Percentiles rank a stretch among this genome's conserved stretches.
These are phyloP conservation scores for Bagarius yarrelli DNA, from an alignment of 2,113 vertebrate species.

Conservation along the genomic window DNA sequence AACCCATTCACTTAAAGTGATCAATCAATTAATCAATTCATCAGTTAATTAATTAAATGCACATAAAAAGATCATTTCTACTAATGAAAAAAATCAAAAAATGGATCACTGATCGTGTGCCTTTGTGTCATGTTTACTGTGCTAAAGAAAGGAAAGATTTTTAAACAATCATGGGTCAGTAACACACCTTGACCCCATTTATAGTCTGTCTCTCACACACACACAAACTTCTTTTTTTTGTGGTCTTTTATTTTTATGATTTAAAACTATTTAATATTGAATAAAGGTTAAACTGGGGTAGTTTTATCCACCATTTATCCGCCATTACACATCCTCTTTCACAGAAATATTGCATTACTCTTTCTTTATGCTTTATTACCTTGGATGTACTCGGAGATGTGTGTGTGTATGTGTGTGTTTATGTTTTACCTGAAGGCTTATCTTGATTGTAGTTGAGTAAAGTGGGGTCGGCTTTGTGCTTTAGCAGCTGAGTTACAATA, in stretches of 20 bases:
- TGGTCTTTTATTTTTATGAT: neutral
- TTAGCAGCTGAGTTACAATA: slow-evolving; percentile 85
- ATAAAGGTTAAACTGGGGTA: neutral
- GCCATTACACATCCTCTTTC: too few relatives aligned
- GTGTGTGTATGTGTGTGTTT: neutral
- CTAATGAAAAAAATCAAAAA: neutral
- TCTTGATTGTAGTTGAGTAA: slow-evolving; percentile 88
- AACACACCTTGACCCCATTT: neutral
- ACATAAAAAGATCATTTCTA: neutral
- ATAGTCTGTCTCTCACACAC: neutral
- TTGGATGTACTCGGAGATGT: neutral
- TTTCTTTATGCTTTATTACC: neutral
- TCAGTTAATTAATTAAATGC: neutral
- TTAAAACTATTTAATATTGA: neutral
- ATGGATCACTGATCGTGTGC: neutral
- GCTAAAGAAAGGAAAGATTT: neutral
- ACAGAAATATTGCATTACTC: neutral
- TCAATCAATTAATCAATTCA: neutral
- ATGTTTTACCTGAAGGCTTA: slow-evolving; percentile 85
- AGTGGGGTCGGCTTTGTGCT: slow-evolving; percentile 81
- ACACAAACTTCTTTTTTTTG: neutral
- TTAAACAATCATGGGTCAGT: neutral
- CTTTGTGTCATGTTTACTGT: neutral
- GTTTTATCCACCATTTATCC: neutral
- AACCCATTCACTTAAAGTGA: neutral